Base-by-base conservation (phyloP, 1,140 invertebrate species). In the Bacillus rossius region DNA sequence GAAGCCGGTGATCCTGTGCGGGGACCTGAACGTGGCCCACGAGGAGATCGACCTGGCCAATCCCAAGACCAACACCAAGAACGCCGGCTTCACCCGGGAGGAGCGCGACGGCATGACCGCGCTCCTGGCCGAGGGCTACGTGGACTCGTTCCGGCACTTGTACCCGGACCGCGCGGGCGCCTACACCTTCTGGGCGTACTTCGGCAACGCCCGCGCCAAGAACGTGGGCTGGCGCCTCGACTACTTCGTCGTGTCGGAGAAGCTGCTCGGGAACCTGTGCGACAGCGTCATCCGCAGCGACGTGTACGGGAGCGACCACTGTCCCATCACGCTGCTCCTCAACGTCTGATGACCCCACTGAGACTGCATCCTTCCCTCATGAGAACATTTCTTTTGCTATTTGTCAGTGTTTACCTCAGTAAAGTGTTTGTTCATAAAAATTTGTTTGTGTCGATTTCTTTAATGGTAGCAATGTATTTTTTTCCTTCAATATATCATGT, bases 21-120 rank as follows among this genome's bases (percentile, higher is more conserved):
- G 97, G 1, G 97, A 99, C 75, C 86, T 99, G 80, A 99, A 99
- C 79, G 96, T 99, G 4, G 88, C 96, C 45, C 96, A 99, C 74
- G 75, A 87, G 64, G 91, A 96, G 80, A 98, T 98, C 70, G 96
- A 99, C 83, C 77, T 99, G 59, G 84, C 86, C 13, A 98, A 99
- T 81, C 96, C 97, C 2, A 95, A 96, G 73, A 84, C 84, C 0
- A 99, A 99, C 72, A 89, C 83, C 50, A 94, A 88, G 71, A 94
- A 87, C 72, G 94, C 96, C 43, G 97, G 97, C 13, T 99, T 99
- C 69, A 99, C 96, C 0, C 78, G 86, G 65, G 91, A 98, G 73
- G 96, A 99, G 76, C 78, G 96, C 53, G 85, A 94, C 38, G 92
- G 85, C 19, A 94, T 99, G 83, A 88, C 87, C 0, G 83, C 89